Base-by-base conservation (phyloP, 1,140 invertebrate species). In the Drosophila tristis region DNA sequence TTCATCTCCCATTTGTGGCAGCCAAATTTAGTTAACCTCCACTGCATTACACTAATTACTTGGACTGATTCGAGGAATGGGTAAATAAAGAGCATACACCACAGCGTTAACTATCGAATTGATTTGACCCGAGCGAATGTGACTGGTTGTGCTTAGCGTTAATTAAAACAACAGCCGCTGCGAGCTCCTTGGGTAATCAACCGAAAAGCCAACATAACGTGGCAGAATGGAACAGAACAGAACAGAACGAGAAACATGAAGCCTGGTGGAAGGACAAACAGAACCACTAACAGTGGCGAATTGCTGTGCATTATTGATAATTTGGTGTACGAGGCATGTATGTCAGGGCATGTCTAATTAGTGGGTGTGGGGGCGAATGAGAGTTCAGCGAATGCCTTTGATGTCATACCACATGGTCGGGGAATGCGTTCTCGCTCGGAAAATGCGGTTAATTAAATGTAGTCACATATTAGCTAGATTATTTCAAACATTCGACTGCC, bases 401-500 rank as follows among this genome's bases (percentile, higher is more conserved):
- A 87, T 87, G 82, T 87, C 57, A 42, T 50, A n/a, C 31, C 49
- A n/a, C 29, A 43, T 48, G 23, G 7, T 9, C 53, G 43, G 20
- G 49, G 39, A 29, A 35, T 74, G 59, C 39, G 54, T 26, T 20
- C 23, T 67, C 39, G 47, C 48, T 77, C 57, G 58, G 47, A 59
- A 76, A 79, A 78, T 82, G 84, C 65, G 78, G 84, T 87, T 87
- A 87, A 87, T 87, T 87, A 89, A 89, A 82, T 89, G 79, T 64
- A 60, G 64, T 70, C 60, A 72, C 71, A 87, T 73, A 76, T 89
- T 66, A 75, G 70, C 55, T 43, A 23, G 66, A 80, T 73, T 66
- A 81, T 75, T 78, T 64, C 23, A 61, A 66, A 63, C 63, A 78
- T 74, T 78, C 74, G 35, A 29, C 20, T 50, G 59, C 4, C 26